Percentiles rank a stretch among this genome's conserved stretches.
These are phyloP conservation scores for Remorina albescens DNA, from an alignment of 2,797 vertebrate species.

Conservation along the genomic window DNA sequence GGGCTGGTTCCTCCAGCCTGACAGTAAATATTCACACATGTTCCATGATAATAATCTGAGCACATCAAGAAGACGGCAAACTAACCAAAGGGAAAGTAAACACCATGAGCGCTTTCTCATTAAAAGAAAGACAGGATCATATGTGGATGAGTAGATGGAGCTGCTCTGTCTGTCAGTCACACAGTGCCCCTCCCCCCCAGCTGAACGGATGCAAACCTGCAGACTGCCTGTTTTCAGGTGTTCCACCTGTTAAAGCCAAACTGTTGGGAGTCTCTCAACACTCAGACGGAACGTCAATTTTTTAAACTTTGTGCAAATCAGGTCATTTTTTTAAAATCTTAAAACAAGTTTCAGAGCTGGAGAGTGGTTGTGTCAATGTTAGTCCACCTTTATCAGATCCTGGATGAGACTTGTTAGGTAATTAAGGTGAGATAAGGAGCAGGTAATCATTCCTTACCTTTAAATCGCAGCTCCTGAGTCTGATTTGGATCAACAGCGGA, in stretches of 20 bases:
- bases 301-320: background rate
- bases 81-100: too few relatives aligned
- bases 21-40: background rate
- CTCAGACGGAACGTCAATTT: background rate
- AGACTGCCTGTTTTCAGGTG: too few relatives aligned
- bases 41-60: background rate
- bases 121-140: too few relatives aligned
- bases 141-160: too few relatives aligned
- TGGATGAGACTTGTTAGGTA: background rate
- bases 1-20: background rate
- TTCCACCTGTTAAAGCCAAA: background rate
- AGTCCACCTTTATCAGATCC: background rate
- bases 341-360: background rate
- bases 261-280: background rate
- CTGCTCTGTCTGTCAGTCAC: too few relatives aligned
- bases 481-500: background rate
- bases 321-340: background rate
- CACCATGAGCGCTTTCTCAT: too few relatives aligned
- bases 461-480: background rate
- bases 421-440: too few relatives aligned
- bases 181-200: too few relatives aligned
- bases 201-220: too few relatives aligned
- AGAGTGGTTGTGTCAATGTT: background rate
- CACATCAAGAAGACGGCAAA: too few relatives aligned
- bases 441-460: constrained; percentile 1